phyloP scores from a whole-genome alignment of 2,797 vertebrate species.

The Champsocephalus gunnari region DNA sequence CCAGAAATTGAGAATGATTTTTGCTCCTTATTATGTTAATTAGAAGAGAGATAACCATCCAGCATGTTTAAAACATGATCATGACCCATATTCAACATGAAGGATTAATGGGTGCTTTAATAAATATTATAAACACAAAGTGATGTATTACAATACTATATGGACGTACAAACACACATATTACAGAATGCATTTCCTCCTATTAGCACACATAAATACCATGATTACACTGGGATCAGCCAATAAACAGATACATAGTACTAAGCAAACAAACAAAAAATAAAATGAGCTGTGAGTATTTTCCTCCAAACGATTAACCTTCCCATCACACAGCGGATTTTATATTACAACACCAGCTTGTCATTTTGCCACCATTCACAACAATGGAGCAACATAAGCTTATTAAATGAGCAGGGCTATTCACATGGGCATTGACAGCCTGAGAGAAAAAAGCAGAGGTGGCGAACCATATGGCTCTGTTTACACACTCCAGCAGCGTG shows the following conservation, averaged over 20 bases:
- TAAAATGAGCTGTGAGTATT: conserved; percentile 36
- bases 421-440: too few relatives aligned
- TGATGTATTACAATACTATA: conserved; percentile 4
- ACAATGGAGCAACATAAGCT: conserved; percentile 32
- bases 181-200: background rate
- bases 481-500: conserved; percentile 37
- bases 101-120: conserved; percentile 29
- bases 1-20: conserved; percentile 23
- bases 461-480: conserved; percentile 56
- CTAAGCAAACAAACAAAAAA: conserved; percentile 23
- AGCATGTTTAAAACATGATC: conserved; percentile 20
- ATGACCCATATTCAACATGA: conserved; percentile 13
- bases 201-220: background rate
- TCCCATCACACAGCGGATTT: conserved; percentile 34
- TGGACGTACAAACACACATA: background rate
- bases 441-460: too few relatives aligned
- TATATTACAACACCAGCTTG: conserved; percentile 17
- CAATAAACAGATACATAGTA: conserved; percentile 4
- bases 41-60: conserved; percentile 21
- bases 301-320: conserved; percentile 40
- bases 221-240: conserved; percentile 9
- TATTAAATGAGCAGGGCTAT: too few relatives aligned
- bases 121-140: conserved; percentile 27
- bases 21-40: conserved; percentile 7
- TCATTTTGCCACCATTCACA: conserved; percentile 27